Base-by-base conservation (phyloP, 2,888 invertebrate genomes). In the Latrodectus hesperus region DNA sequence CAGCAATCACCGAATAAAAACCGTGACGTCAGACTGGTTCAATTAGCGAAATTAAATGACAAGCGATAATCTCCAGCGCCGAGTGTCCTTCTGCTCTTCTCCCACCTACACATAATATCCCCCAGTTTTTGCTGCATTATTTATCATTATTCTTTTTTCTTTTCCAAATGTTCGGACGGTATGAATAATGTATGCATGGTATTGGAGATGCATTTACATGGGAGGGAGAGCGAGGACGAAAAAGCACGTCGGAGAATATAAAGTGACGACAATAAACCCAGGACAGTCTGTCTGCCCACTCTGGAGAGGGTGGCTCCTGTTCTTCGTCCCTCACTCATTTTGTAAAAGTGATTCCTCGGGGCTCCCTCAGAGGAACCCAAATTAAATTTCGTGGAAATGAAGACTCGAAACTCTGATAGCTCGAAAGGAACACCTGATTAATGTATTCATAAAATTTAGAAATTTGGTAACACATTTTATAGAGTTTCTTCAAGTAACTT, bases 41-140 rank as follows among this genome's bases (percentile, higher is more conserved):
- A 87, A 87, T 87, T 87, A 87, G 86, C 77, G 86, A 76, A 82
- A 87, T 87, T 87, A 87, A 87, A 87, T 87, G 86, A 87, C 86
- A 87, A 80, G 86, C 81, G 86, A 87, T 87, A 87, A 87, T 86
- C 81, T 72, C 67, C 80, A 70, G 79, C 67, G 16, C 26, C 17
- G 26, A 76, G 73, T 80, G 38, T 75, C 64, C 53, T 38, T 49
- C 80, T 64, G 14, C n/a, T 77, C 67, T 75, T 70, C 64, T 82
- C 60, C 67, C 71, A 71, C 60, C 64, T 51, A 14, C 38, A 38
- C 6, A 38, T 38, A 38, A 38, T 38, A 38, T 38, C 38, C 53
- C 51, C 26, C 8, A 12, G 16, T 73, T 80, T 82, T 82, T 38
- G 55, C n/a, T 60, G n/a, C 60, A 12, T 55, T 67, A 17, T 16